Evolutionary conservation across 2,888 invertebrate species (phyloP).

Genomic region (Ichneumoninae sp.): DNA sequence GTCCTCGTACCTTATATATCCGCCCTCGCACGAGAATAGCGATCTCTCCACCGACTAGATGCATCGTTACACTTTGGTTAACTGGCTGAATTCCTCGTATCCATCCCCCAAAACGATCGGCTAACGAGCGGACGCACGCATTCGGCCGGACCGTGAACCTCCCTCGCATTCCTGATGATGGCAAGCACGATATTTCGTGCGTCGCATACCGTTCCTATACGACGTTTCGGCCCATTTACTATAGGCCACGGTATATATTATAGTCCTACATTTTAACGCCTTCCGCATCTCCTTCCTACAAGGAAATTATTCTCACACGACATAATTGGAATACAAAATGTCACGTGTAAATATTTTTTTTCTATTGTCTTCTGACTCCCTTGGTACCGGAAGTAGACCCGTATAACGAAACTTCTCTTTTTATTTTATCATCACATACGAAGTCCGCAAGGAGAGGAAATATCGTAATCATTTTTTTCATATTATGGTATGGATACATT

Average conservation of each 20-base stretch:
- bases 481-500: too few relatives aligned
- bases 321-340: background rate
- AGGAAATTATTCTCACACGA: background rate
- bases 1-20: conserved; percentile 54
- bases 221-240: conserved; percentile 49
- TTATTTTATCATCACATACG: too few relatives aligned
- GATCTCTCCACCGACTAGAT: conserved; percentile 76
- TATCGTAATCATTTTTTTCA: too few relatives aligned
- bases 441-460: too few relatives aligned
- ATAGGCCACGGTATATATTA: conserved; percentile 12
- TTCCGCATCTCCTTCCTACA: background rate
- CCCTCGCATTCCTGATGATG: conserved; percentile 66
- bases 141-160: conserved; percentile 63
- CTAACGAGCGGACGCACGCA: conserved; percentile 77
- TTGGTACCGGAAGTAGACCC: too few relatives aligned
- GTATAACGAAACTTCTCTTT: too few relatives aligned
- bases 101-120: conserved; percentile 76
- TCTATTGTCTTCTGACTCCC: too few relatives aligned
- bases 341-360: too few relatives aligned
- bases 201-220: conserved; percentile 27
- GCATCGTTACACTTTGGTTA: conserved; percentile 80
- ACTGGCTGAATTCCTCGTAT: conserved; percentile 76
- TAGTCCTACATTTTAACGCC: conserved; percentile 29
- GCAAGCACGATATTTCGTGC: conserved; percentile 58
- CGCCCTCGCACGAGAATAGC: conserved; percentile 66